Evolutionary conservation across 2,113 vertebrate genomes (phyloP).

Genomic region (Oreotragus oreotragus): DNA sequence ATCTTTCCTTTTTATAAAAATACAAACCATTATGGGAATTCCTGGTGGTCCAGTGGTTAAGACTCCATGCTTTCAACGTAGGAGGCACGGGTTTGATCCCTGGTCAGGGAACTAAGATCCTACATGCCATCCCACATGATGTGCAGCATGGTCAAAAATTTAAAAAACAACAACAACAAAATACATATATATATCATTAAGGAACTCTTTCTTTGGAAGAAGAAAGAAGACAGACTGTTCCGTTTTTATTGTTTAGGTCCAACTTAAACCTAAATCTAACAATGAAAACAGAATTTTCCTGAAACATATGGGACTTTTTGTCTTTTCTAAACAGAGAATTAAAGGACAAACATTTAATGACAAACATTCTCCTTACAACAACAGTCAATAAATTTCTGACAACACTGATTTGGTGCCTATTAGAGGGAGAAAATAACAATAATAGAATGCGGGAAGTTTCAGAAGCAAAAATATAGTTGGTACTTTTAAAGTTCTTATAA

Average conservation of each 20-base stretch:
- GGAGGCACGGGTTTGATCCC: not conserved
- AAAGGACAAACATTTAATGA: slow-evolving; percentile 1
- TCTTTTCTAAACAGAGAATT: not conserved
- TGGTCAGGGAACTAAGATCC: not conserved
- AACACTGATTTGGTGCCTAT: not conserved
- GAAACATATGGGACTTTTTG: not conserved
- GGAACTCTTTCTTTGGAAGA: not conserved
- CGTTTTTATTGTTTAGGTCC: slow-evolving; percentile 20
- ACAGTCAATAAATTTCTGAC: slow-evolving; percentile 12
- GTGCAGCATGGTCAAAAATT: not conserved
- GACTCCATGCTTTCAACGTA: not conserved
- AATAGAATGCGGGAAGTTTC: slow-evolving; percentile 11
- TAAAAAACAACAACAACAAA: not conserved
- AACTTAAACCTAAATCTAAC: slow-evolving; percentile 21
- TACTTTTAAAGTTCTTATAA: not conserved
- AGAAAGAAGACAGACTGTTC: slow-evolving; percentile 1
- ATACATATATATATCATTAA: not conserved
- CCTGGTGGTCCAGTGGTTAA: not conserved
- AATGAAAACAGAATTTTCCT: slow-evolving; percentile 20
- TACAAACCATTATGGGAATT: not conserved
- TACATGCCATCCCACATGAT: not conserved
- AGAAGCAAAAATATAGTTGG: not conserved
- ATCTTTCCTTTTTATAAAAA: slow-evolving; percentile 35
- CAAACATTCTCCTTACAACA: not conserved
- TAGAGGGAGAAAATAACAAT: not conserved